Base-by-base conservation (phyloP, 1,140 invertebrate species). In the Vollenhovia emeryi region DNA sequence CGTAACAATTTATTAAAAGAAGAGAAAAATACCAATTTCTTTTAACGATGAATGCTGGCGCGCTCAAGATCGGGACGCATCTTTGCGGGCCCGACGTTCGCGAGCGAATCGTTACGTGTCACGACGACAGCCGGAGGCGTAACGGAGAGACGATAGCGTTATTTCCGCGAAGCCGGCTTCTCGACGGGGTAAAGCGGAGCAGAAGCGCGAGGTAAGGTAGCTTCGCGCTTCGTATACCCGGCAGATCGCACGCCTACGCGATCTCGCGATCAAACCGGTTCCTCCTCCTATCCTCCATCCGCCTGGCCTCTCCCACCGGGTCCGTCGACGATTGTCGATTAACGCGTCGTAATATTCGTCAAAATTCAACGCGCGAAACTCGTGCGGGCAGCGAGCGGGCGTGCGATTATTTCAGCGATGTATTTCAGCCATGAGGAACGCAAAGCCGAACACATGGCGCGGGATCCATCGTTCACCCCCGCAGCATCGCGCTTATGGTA, bases 181-280 rank as follows among this genome's bases (percentile, higher is more conserved):
- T 21, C 8, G 11, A 18, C 24, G 13, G 79, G 40, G 52, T 68
- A 85, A 79, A 85, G 11, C 45, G 24, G 30, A 60, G 60, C 45
- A 48, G 21, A 69, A 52, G 21, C 8, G 45, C 15, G n/a, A 40
- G n/a, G 6, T 21, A 21, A 48, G n/a, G 50, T 57, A 27, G 48
- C 18, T n/a, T 43, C 45, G 55, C 30, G 55, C 57, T 9, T 43
- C 71, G 48, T 18, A 18, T 15, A 50, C 21, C 84, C 55, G 21
- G 11, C 40, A 18, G 74, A 85, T 85, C 86, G 62, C 50, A 57
- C 85, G 4, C 57, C 64, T 50, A 85, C 74, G n/a, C 50, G 48
- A 83, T 48, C 40, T 40, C 18, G 48, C n/a, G 8, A 83, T 57
- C 45, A 66, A 88, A 88, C 86, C 82, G 74, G 80, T 88, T 88